Conservation (phyloP, 2,797 vertebrate species). For the Cirrhinus molitorella region DNA sequence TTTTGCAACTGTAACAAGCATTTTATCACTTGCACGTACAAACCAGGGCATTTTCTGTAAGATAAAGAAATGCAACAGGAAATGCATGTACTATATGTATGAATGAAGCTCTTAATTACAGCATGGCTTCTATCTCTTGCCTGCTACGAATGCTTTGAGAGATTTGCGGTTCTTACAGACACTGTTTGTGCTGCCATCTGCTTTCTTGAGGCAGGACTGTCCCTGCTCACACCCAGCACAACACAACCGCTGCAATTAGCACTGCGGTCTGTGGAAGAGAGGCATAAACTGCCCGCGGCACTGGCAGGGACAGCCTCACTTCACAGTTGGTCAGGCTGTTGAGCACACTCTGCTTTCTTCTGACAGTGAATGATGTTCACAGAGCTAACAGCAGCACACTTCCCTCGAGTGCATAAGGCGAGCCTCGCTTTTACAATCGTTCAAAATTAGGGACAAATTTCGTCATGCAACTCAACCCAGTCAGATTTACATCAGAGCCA, state of each 20-base stretch:
- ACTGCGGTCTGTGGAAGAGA: neutral
- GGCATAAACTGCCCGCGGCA: slow-evolving; percentile 9
- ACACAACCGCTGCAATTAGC: slow-evolving; percentile 31
- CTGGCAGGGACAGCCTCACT: slow-evolving; percentile 8
- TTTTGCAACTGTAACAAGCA: neutral
- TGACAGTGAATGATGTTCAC: slow-evolving; percentile 13
- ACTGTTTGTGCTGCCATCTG: slow-evolving; percentile 17
- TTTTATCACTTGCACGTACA: neutral
- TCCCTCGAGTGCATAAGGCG: slow-evolving; percentile 5
- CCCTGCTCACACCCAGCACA: slow-evolving; percentile 16
- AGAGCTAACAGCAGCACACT: neutral
- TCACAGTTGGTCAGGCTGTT: neutral
- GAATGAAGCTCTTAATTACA: neutral
- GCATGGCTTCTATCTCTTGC: neutral
- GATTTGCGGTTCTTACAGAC: neutral
- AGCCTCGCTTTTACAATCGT: neutral
- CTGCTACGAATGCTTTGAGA: neutral
- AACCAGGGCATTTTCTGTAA: neutral
- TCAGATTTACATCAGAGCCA: neutral
- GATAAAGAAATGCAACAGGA: neutral
- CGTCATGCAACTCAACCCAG: slow-evolving; percentile 4
- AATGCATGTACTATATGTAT: neutral
- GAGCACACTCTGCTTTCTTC: neutral
- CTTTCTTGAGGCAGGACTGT: slow-evolving; percentile 18
- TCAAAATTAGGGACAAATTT: slow-evolving; percentile 1